Evolutionary conservation across 2,797 vertebrate genomes (phyloP), one percentile per base, ranked within the genome.

Genomic region (Etheostoma nigrum): DNA sequence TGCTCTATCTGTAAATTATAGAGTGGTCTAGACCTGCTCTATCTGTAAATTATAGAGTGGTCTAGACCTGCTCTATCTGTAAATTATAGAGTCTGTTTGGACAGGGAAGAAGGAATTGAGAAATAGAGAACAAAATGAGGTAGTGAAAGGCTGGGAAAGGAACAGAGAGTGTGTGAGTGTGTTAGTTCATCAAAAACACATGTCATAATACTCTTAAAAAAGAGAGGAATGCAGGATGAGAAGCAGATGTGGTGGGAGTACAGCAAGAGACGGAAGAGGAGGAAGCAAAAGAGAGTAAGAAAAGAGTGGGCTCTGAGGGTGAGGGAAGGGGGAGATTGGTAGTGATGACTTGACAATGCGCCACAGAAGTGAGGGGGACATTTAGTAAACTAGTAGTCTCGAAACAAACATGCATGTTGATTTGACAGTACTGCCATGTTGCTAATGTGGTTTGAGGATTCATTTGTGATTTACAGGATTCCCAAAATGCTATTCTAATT

Each of bases 121-220:
- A 60, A 83, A 86, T 5, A 77, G 16, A 6, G 48, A 67, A 21
- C 15, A 61, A 60, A 82, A 76, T 52, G 36, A 74, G 57, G 67
- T 61, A 67, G 65, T 63, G 66, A 80, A 63, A 82, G 47, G 21
- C n/a, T 44, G 36, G 60, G 33, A 75, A 67, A 30, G 47, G 58
- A 57, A 78, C 48, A 23, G 53, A 36, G 21, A 51, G 57, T 21
- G 78, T 40, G 52, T 18, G 54, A 57, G 57, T 0, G 44, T 65
- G 61, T 78, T 60, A 84, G 72, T 83, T 90, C 67, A 91, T 89
- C 36, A 89, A 87, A 90, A 89, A 72, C 89, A 91, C 83, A 88
- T 92, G 89, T 90, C 72, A 15, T 36, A 84, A 82, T 79, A 68
- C 84, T 86, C 82, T 76, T 61, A 78, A 83, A 86, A 77, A 67